Percentiles rank a stretch among this genome's conserved stretches.
Evolutionary conservation across 1,140 invertebrate species (phyloP).

Genomic region (Diplogasteroides magnus): DNA sequence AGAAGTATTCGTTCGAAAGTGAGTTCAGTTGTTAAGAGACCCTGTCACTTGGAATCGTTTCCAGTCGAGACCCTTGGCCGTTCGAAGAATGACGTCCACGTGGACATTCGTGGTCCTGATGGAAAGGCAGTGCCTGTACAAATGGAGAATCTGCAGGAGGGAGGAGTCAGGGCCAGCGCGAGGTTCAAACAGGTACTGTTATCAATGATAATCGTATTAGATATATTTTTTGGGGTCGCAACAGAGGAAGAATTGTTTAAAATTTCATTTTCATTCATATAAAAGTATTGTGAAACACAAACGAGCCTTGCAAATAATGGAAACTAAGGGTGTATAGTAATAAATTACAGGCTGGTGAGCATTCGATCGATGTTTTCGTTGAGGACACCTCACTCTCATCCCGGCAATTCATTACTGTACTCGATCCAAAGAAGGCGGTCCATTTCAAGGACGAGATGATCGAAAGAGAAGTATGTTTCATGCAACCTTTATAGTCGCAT

Average conservation of each 20-base stretch:
- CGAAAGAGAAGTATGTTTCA: too few species aligned
- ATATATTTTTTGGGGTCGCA: too few species aligned
- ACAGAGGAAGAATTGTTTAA: too few species aligned
- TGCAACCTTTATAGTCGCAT: too few species aligned
- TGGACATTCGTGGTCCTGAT: slow-evolving; percentile 31
- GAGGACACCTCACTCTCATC: slow-evolving; percentile 11
- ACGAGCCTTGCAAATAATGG: not conserved
- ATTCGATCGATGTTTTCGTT: slow-evolving; percentile 34
- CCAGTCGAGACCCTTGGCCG: slow-evolving; percentile 17
- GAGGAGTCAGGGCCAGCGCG: slow-evolving; percentile 22
- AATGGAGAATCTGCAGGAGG: slow-evolving; percentile 24
- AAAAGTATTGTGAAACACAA: too few species aligned
- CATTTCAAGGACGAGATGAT: too few species aligned
- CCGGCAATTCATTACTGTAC: not conserved
- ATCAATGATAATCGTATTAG: slow-evolving; percentile 2
- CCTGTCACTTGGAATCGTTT: not conserved
- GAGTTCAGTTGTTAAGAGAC: not conserved
- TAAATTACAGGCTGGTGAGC: slow-evolving; percentile 14
- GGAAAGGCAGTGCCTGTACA: slow-evolving; percentile 27
- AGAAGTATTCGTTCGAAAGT: slow-evolving; percentile 28
- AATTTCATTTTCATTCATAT: too few species aligned
- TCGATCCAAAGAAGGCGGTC: not conserved
- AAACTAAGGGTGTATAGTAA: not conserved
- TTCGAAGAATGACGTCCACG: slow-evolving; percentile 33
- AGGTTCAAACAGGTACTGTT: slow-evolving; percentile 22